phyloP scores from a whole-genome alignment of 2,888 invertebrate species.

The Pecten maximus region DNA sequence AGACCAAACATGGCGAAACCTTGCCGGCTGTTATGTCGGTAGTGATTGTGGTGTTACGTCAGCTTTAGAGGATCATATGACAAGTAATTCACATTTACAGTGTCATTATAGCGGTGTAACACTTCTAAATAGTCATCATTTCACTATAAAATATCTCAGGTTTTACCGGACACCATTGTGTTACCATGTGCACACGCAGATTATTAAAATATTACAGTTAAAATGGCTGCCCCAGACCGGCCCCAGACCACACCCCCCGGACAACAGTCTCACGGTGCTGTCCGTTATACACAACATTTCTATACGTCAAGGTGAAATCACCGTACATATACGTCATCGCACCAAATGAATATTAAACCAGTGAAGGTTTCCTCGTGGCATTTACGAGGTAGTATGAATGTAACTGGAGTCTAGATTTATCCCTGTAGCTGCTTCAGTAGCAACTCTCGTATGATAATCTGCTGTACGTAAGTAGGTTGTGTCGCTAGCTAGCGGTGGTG shows the following conservation, averaged over 20 bases:
- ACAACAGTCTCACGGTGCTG: too few species aligned
- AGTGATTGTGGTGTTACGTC: neutral
- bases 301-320: too few species aligned
- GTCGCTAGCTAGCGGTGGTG: too few species aligned
- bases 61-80: neutral
- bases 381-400: too few species aligned
- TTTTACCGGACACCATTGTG: neutral
- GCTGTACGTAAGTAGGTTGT: too few species aligned
- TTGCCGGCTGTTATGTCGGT: neutral
- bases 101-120: neutral
- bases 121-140: neutral
- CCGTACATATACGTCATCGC: too few species aligned
- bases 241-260: neutral
- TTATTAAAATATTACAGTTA: conserved; percentile 14
- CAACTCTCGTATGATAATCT: too few species aligned
- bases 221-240: neutral
- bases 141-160: neutral
- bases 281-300: too few species aligned
- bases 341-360: too few species aligned
- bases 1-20: neutral
- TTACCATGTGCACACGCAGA: neutral
- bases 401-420: too few species aligned
- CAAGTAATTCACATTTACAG: neutral
- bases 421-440: too few species aligned
- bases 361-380: too few species aligned